These are phyloP conservation scores for Laothoe populi DNA, from an alignment of 2,888 invertebrate genomes.

Conservation along the genomic window DNA sequence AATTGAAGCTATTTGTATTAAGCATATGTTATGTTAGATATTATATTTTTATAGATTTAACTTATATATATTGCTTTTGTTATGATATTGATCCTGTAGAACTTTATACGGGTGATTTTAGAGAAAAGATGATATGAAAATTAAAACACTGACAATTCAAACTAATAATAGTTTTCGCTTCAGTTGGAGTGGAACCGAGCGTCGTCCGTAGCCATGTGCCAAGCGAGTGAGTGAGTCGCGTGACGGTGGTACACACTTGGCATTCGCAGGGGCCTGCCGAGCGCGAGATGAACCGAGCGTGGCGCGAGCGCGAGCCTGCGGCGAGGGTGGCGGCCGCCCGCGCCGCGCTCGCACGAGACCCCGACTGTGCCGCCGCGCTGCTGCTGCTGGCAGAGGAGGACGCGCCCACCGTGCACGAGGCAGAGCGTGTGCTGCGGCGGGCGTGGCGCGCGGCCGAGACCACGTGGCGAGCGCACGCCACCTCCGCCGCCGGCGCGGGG, in stretches of 20 bases:
- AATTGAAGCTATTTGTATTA: too few relatives aligned
- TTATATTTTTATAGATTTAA: too few relatives aligned
- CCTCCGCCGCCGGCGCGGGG: constrained; percentile 95
- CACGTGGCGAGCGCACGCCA: constrained; percentile 92
- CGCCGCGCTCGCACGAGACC: constrained; percentile 95
- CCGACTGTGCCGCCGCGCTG: constrained; percentile 97
- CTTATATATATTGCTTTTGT: too few relatives aligned
- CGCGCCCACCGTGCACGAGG: constrained; percentile 94
- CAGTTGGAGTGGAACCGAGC: not conserved
- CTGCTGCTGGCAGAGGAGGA: constrained; percentile 98
- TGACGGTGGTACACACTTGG: not conserved
- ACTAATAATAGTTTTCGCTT: not conserved
- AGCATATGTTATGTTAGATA: too few relatives aligned
- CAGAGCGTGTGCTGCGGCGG: constrained; percentile 79
- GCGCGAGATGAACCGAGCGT: constrained; percentile 94
- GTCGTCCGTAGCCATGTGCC: not conserved
- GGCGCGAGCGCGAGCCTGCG: constrained; percentile 97
- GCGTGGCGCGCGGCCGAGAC: constrained; percentile 99
- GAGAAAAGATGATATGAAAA: too few relatives aligned
- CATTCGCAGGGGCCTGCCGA: constrained; percentile 53
- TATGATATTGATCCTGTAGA: too few relatives aligned
- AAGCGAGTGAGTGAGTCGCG: not conserved
- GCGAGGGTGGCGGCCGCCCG: constrained; percentile 91
- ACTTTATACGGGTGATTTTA: too few relatives aligned
- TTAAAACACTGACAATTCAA: too few relatives aligned